Conservation (phyloP, 2,113 vertebrate genomes). For the Oryzias curvinotus region DNA sequence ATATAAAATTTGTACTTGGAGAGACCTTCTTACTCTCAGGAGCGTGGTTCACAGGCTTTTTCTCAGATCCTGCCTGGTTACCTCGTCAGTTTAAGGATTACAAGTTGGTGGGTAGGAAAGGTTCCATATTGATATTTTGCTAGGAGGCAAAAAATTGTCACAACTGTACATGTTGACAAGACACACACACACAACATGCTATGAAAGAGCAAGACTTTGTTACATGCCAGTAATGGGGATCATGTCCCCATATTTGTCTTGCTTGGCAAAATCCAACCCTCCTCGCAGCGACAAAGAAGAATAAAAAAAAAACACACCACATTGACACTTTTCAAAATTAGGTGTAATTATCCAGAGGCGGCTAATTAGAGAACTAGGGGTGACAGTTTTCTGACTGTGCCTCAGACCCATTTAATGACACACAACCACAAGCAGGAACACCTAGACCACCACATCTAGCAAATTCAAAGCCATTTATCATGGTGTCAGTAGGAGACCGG, state of each 20-base stretch:
- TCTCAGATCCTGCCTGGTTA: no score
- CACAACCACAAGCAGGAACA: constrained; percentile 24
- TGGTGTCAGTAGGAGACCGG: constrained; percentile 53
- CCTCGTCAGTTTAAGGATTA: no score
- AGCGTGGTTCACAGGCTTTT: no score
- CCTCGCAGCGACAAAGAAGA: constrained; percentile 27
- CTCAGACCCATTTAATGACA: constrained; percentile 24
- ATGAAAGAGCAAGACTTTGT: constrained; percentile 1
- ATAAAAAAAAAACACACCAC: constrained; percentile 52
- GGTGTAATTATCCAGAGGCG: constrained; percentile 59
- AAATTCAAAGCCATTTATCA: constrained; percentile 65
- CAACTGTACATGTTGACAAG: neutral
- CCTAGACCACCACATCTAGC: constrained; percentile 23
- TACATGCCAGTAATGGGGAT: constrained; percentile 42
- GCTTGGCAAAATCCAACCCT: constrained; percentile 18
- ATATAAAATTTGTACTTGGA: no score
- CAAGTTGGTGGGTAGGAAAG: no score
- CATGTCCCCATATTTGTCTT: constrained; percentile 21
- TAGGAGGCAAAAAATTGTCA: no score
- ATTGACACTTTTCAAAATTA: constrained; percentile 27
- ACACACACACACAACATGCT: neutral
- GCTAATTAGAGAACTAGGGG: constrained; percentile 12
- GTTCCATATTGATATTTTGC: no score
- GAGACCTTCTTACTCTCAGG: no score
- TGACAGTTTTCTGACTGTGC: constrained; percentile 22